Evolutionary conservation across 1,140 invertebrate genomes (phyloP).

Genomic region (Drosophila sechellia): DNA sequence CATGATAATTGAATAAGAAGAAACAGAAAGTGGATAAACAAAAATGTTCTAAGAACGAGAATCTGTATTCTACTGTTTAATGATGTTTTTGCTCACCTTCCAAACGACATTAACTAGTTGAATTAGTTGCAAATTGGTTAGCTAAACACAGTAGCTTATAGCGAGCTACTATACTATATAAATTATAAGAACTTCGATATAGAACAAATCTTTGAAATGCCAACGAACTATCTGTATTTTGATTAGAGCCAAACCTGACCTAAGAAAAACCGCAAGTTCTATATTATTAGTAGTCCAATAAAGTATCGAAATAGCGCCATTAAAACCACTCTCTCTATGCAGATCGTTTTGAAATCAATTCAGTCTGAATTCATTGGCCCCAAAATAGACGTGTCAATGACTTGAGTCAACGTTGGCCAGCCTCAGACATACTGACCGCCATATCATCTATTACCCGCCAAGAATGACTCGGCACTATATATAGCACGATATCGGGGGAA

Average conservation of each 20-base stretch:
- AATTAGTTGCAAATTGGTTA: too few species aligned
- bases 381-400: conserved; percentile 43
- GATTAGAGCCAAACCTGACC: neutral
- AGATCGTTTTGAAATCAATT: conserved; percentile 9
- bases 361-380: conserved; percentile 30
- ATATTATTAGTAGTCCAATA: neutral
- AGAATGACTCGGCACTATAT: conserved; percentile 20
- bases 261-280: conserved; percentile 2
- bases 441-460: neutral
- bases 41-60: neutral
- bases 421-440: neutral
- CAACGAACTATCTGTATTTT: neutral
- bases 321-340: conserved; percentile 25
- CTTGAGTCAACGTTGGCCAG: conserved; percentile 17
- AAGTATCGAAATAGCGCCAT: neutral
- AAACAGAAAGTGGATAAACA: conserved; percentile 21
- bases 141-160: too few species aligned
- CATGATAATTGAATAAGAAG: conserved; percentile 14
- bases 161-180: too few species aligned
- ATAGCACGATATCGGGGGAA: neutral
- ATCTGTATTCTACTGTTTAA: neutral
- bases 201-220: neutral
- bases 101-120: too few species aligned
- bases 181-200: neutral
- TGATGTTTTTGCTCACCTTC: neutral